A percentile compares a stretch with the other conserved stretches of the same genome.
Conservation (phyloP, 2,888 invertebrate genomes). For the Cyclophora punctaria region DNA sequence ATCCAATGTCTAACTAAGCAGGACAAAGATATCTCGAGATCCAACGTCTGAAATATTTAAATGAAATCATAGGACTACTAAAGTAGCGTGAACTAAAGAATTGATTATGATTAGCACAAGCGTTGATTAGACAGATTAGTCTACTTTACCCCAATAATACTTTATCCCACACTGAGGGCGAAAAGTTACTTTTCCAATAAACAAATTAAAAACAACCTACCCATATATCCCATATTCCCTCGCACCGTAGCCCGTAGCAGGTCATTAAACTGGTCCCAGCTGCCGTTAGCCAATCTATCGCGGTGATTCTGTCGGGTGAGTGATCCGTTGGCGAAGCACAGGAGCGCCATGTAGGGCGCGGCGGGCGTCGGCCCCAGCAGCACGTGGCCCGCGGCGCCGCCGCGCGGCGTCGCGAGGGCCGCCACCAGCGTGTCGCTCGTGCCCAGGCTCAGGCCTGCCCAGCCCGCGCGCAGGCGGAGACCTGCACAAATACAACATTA, state of each 20-base stretch:
- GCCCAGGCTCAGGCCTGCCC: slow-evolving; percentile 91
- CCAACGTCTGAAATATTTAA: too few species aligned
- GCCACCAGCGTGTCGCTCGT: slow-evolving; percentile 95
- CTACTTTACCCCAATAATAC: too few species aligned
- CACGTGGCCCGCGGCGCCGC: slow-evolving; percentile 85
- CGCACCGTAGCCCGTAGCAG: slow-evolving; percentile 87
- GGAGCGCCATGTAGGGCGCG: slow-evolving; percentile 88
- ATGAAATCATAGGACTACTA: too few species aligned
- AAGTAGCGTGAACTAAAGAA: too few species aligned
- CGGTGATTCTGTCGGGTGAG: slow-evolving; percentile 90
- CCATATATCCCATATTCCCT: slow-evolving; percentile 95
- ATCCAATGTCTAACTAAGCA: too few species aligned
- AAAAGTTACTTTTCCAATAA: background rate
- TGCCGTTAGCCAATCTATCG: slow-evolving; percentile 80
- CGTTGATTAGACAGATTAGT: too few species aligned
- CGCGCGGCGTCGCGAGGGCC: slow-evolving; percentile 73
- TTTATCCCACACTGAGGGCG: too few species aligned
- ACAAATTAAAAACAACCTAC: slow-evolving; percentile 46
- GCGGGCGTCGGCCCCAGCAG: slow-evolving; percentile 89
- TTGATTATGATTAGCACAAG: too few species aligned
- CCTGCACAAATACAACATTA: slow-evolving; percentile 55
- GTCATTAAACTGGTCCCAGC: slow-evolving; percentile 90
- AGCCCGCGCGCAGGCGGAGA: slow-evolving; percentile 85
- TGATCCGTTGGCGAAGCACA: slow-evolving; percentile 96
- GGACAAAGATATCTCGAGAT: too few species aligned